phyloP scores from a whole-genome alignment of 2,797 vertebrate genomes.

The Thaleichthys pacificus region DNA sequence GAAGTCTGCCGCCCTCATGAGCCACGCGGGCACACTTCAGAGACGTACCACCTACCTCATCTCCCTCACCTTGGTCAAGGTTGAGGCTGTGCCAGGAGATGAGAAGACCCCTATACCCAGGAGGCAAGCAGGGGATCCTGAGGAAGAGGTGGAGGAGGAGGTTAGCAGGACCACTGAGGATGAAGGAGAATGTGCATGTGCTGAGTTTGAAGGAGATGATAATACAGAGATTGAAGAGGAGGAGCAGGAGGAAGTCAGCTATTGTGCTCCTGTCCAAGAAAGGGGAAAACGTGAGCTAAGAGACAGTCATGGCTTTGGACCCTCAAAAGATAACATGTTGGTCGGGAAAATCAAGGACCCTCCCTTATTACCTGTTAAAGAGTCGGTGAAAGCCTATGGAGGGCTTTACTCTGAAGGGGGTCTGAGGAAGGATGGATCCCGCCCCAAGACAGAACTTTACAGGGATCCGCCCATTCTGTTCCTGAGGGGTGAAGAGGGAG shows the following conservation, averaged over 20 bases:
- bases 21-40: conserved; percentile 85
- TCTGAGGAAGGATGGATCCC: conserved; percentile 33
- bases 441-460: conserved; percentile 72
- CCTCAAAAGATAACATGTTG: conserved; percentile 40
- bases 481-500: conserved; percentile 66
- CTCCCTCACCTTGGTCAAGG: conserved; percentile 94
- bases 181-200: conserved; percentile 16
- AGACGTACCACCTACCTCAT: conserved; percentile 95
- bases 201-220: conserved; percentile 41
- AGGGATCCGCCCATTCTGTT: conserved; percentile 66
- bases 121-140: conserved; percentile 60
- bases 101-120: conserved; percentile 60
- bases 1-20: conserved; percentile 81
- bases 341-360: conserved; percentile 54
- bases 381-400: conserved; percentile 64
- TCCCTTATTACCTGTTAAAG: conserved; percentile 50
- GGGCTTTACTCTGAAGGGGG: conserved; percentile 52
- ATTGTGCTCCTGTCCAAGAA: conserved; percentile 49
- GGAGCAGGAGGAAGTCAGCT: conserved; percentile 54
- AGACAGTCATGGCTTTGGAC: conserved; percentile 35
- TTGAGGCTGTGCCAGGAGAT: conserved; percentile 84
- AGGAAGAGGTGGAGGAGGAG: conserved; percentile 51
- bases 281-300: conserved; percentile 47
- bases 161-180: conserved; percentile 22
- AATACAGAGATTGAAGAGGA: conserved; percentile 45